A percentile compares a stretch with the other conserved stretches of the same genome.
Evolutionary conservation across 2,113 vertebrate genomes (phyloP).

Genomic region (Stictonetta naevosa): DNA sequence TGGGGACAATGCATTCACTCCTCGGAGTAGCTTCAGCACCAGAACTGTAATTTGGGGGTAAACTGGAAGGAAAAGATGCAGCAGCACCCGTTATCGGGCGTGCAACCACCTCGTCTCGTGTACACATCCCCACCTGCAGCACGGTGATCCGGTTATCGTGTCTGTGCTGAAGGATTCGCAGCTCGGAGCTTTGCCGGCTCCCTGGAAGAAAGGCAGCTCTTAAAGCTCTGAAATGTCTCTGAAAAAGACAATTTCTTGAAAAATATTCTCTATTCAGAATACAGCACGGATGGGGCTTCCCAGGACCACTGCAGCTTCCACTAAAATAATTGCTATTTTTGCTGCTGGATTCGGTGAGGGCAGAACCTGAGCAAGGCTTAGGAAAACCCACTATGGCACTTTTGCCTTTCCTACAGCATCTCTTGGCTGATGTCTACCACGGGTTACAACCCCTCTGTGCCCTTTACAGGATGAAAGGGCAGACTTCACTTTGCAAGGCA

Average conservation of each 20-base stretch:
- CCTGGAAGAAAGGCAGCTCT: not conserved
- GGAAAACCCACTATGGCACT: not conserved
- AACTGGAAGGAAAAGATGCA: accelerated
- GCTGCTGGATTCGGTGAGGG: not conserved
- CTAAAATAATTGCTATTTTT: not conserved
- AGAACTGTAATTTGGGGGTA: not conserved
- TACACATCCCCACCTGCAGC: not conserved
- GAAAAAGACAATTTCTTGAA: not conserved
- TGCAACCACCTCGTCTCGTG: not conserved
- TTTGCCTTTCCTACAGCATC: not conserved
- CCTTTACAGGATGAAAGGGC: not conserved
- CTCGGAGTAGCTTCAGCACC: not conserved
- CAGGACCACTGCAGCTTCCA: not conserved
- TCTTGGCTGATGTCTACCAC: not conserved
- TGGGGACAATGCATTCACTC: not conserved
- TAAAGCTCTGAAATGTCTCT: accelerated
- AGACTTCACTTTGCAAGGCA: not conserved
- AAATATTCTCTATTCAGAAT: not conserved
- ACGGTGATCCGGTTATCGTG: accelerated
- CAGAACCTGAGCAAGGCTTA: not conserved
- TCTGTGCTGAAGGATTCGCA: accelerated
- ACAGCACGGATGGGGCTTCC: not conserved
- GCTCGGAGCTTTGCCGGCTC: not conserved
- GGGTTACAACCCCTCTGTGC: not conserved
- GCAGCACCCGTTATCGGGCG: not conserved